Conservation (phyloP, 2,113 vertebrate species). For the Aspidoscelis tigris region DNA sequence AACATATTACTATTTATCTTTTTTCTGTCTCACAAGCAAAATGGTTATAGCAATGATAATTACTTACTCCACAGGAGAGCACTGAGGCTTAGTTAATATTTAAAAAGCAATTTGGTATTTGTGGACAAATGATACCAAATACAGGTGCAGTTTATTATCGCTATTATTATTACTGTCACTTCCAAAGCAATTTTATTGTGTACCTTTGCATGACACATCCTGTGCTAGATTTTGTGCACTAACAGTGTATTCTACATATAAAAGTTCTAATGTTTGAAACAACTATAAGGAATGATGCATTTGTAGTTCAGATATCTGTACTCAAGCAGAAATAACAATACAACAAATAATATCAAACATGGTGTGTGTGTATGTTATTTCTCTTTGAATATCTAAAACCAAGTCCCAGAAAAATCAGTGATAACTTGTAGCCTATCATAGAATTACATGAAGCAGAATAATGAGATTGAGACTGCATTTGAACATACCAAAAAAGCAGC, state of each 20-base stretch:
- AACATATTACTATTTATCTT: conserved; percentile 33
- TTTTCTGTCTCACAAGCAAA: conserved; percentile 31
- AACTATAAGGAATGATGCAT: not conserved
- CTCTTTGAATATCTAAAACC: no score
- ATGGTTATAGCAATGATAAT: conserved; percentile 38
- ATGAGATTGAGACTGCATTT: no score
- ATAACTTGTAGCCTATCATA: no score
- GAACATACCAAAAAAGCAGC: no score
- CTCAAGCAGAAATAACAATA: not conserved
- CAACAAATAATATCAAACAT: no score
- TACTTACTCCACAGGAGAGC: conserved; percentile 45
- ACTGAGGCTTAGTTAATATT: conserved; percentile 58
- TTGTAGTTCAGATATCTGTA: conserved; percentile 4
- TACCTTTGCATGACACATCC: not conserved
- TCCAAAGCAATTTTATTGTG: not conserved
- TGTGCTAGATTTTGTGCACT: not conserved
- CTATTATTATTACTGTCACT: conserved; percentile 19
- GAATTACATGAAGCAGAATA: no score
- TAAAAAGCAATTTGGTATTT: conserved; percentile 50
- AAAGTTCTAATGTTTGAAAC: not conserved
- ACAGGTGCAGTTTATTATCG: conserved; percentile 34
- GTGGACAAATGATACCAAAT: conserved; percentile 24
- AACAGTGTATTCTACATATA: not conserved
- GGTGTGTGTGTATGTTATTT: no score
- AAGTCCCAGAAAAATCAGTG: no score